A percentile compares a stretch with the other conserved stretches of the same genome.
Evolutionary conservation across 2,888 invertebrate species (phyloP).

Genomic region (Cenopis cana): DNA sequence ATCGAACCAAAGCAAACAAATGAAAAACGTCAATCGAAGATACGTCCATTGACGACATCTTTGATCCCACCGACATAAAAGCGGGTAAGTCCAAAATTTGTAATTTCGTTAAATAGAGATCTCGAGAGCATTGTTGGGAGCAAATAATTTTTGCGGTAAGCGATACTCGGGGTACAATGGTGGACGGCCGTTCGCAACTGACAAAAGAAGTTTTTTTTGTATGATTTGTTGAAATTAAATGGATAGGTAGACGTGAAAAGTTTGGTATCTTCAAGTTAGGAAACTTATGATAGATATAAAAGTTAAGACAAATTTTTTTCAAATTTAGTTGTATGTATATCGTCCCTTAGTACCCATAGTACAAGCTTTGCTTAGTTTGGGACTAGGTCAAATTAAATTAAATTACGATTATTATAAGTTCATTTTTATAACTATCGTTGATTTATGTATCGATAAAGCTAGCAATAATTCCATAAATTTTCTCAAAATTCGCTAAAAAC

Average conservation of each 20-base stretch:
- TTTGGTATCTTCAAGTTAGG: neutral
- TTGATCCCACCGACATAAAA: conserved; percentile 52
- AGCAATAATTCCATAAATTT: no score
- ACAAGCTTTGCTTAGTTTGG: no score
- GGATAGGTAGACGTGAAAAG: neutral
- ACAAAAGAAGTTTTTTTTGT: conserved; percentile 49
- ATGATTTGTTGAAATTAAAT: conserved; percentile 23
- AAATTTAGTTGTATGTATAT: no score
- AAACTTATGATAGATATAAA: neutral
- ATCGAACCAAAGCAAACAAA: conserved; percentile 34
- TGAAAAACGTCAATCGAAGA: conserved; percentile 43
- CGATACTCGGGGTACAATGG: conserved; percentile 77
- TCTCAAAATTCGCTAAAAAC: neutral
- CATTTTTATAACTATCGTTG: neutral
- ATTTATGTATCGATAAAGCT: no score
- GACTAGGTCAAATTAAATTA: neutral
- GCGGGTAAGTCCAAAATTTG: conserved; percentile 63
- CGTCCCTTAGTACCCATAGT: no score
- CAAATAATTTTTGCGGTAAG: conserved; percentile 83
- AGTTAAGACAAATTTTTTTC: neutral
- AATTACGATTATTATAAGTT: neutral
- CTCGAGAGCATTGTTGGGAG: conserved; percentile 69
- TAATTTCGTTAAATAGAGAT: conserved; percentile 83
- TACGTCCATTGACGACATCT: conserved; percentile 31
- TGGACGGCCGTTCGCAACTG: conserved; percentile 69